Evolutionary conservation across 1,140 invertebrate genomes (phyloP).

Genomic region (Mactra quadrangularis): DNA sequence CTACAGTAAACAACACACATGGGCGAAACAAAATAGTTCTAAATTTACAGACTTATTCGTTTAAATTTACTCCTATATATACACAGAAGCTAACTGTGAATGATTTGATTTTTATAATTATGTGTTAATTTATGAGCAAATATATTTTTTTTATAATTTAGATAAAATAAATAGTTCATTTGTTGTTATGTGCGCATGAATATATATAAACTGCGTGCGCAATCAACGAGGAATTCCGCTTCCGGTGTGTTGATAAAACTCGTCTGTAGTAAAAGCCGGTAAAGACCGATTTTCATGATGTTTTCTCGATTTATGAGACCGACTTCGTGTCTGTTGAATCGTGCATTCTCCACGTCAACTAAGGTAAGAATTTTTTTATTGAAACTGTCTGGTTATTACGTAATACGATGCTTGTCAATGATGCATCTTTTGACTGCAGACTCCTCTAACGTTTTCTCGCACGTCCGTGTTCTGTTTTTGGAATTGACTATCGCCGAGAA

Average conservation of each 20-base stretch:
- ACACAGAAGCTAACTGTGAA: too few relatives aligned
- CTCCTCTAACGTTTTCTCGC: neutral
- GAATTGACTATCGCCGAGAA: too few relatives aligned
- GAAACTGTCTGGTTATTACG: too few relatives aligned
- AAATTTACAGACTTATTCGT: too few relatives aligned
- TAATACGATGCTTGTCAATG: neutral
- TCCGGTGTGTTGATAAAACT: conserved; percentile 14
- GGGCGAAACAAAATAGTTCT: conserved; percentile 44
- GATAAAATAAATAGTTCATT: conserved; percentile 22
- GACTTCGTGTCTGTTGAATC: conserved; percentile 56
- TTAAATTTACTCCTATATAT: too few relatives aligned
- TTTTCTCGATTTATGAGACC: conserved; percentile 73
- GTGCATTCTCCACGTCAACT: conserved; percentile 69
- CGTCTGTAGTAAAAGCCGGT: neutral
- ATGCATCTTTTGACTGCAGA: neutral
- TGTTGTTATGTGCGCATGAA: conserved; percentile 76
- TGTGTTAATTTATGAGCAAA: too few relatives aligned
- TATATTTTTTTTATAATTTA: too few relatives aligned
- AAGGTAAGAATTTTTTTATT: conserved; percentile 58
- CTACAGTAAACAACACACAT: conserved; percentile 66
- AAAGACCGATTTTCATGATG: conserved; percentile 64
- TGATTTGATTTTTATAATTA: too few relatives aligned
- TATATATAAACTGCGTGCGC: conserved; percentile 22
- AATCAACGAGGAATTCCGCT: conserved; percentile 2
- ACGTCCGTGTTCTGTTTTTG: neutral